Percentiles rank a stretch among this genome's conserved stretches.
These are phyloP conservation scores for Pyrocoelia pectoralis DNA, from an alignment of 2,888 invertebrate genomes.

Conservation along the genomic window DNA sequence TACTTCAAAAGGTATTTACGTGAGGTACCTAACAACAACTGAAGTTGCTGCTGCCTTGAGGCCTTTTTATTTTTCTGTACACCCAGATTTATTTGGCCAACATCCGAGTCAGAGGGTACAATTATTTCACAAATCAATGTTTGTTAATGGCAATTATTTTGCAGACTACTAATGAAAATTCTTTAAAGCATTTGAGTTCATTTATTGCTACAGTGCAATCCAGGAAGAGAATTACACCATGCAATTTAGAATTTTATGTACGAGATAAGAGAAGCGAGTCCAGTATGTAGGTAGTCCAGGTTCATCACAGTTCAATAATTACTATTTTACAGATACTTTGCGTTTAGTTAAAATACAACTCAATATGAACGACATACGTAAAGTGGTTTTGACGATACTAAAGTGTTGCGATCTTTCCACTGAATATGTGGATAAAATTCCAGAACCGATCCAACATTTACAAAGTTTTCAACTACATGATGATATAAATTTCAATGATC, in stretches of 20 bases:
- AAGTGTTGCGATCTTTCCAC: constrained; percentile 85
- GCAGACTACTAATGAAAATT: constrained; percentile 88
- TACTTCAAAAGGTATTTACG: not conserved
- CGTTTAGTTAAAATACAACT: constrained; percentile 78
- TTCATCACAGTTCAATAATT: not conserved
- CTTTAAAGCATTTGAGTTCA: constrained; percentile 86
- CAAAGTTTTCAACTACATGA: constrained; percentile 30
- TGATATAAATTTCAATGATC: constrained; percentile 53
- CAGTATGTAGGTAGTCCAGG: not conserved
- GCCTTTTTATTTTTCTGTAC: constrained; percentile 94
- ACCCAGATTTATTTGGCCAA: constrained; percentile 94
- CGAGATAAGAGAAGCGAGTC: constrained; percentile 63
- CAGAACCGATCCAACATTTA: constrained; percentile 45
- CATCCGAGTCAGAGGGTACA: constrained; percentile 87
- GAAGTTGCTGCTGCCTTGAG: constrained; percentile 90
- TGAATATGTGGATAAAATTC: constrained; percentile 83
- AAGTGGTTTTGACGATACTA: constrained; percentile 78
- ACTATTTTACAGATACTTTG: constrained; percentile 67
- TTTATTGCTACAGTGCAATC: constrained; percentile 81
- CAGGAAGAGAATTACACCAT: constrained; percentile 66
- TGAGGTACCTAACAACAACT: constrained; percentile 68
- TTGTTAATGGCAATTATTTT: constrained; percentile 14
- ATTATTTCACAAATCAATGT: not conserved
- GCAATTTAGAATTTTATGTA: constrained; percentile 82
- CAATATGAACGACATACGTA: constrained; percentile 72